Percentiles rank a stretch among this genome's conserved stretches.
These are phyloP conservation scores for Mystacides longicornis DNA, from an alignment of 2,888 invertebrate species.

Conservation along the genomic window DNA sequence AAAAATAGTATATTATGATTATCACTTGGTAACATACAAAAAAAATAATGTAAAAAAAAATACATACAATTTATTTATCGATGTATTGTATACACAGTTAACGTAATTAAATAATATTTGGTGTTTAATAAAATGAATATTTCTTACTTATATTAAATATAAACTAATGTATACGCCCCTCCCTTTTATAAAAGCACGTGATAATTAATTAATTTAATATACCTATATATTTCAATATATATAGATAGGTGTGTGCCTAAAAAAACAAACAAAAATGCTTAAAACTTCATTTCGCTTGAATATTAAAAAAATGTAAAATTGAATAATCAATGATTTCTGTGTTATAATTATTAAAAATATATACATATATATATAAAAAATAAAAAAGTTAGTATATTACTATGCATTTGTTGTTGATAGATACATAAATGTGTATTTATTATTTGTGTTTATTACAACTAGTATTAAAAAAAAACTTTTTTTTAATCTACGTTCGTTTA, in stretches of 20 bases:
- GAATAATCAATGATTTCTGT: neutral
- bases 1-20: no score
- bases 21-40: conserved; percentile 19
- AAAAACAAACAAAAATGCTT: conserved; percentile 1
- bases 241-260: conserved; percentile 17
- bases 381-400: no score
- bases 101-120: conserved; percentile 5
- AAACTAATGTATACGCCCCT: conserved; percentile 24
- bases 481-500: no score
- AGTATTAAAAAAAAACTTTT: no score
- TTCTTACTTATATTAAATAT: neutral
- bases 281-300: neutral
- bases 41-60: conserved; percentile 17
- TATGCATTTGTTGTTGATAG: neutral
- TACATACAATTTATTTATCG: conserved; percentile 22
- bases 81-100: conserved; percentile 16
- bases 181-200: conserved; percentile 17
- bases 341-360: neutral
- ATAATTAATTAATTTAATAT: conserved; percentile 12
- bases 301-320: neutral
- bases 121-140: conserved; percentile 10
- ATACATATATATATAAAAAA: neutral
- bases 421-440: neutral
- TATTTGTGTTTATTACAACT: neutral
- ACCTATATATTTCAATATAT: conserved; percentile 7